Conservation (phyloP, 2,113 vertebrate genomes). For the Antigone vipio region DNA sequence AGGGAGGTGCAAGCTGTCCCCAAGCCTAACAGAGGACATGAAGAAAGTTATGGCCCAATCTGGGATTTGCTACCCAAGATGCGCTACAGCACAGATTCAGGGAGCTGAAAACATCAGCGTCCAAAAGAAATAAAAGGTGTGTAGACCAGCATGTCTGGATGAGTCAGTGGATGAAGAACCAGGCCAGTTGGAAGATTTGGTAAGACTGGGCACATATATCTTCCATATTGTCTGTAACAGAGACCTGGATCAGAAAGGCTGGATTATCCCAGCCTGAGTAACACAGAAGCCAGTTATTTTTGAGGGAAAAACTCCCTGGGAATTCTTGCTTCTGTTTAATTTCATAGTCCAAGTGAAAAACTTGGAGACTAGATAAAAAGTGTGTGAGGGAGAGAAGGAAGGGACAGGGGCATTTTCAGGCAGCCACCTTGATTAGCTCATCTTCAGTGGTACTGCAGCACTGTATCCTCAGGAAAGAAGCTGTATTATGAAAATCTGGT, state of each 20-base stretch:
- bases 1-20: not conserved
- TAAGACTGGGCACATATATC: not conserved
- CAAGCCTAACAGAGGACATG: not conserved
- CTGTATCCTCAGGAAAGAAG: not conserved
- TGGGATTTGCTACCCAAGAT: not conserved
- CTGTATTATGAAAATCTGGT: not conserved
- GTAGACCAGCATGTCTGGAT: not conserved
- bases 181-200: conserved; percentile 38
- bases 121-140: not conserved
- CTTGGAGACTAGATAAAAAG: not conserved
- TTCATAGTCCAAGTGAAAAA: not conserved
- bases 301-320: not conserved
- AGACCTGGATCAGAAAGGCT: conserved; percentile 1
- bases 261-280: not conserved
- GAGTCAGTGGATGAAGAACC: conserved; percentile 1
- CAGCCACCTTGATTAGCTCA: not conserved
- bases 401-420: not conserved
- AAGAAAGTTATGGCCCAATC: not conserved
- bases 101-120: not conserved
- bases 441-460: not conserved
- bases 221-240: conserved; percentile 16
- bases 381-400: not conserved
- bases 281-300: not conserved
- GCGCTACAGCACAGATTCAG: not conserved
- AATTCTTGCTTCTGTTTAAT: conserved; percentile 24